These are phyloP conservation scores for Rafetus swinhoei DNA, from an alignment of 2,113 vertebrate genomes.

Conservation along the genomic window DNA sequence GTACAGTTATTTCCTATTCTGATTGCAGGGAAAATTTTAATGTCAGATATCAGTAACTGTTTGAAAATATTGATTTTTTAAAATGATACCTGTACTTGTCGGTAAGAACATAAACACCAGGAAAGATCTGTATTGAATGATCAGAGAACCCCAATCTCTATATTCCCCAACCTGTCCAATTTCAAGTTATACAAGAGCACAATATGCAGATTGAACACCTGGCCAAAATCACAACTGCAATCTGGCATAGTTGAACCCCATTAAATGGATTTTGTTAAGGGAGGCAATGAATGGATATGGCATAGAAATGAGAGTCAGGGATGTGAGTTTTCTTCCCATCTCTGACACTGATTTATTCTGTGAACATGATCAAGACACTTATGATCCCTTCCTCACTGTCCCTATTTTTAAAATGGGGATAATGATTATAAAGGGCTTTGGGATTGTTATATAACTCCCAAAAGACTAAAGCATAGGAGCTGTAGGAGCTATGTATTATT, in stretches of 20 bases:
- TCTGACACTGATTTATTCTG: neutral
- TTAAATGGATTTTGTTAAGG: neutral
- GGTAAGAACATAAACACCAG: neutral
- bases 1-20: neutral
- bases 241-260: accelerated
- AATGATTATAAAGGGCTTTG: conserved; percentile 30
- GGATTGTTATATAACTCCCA: neutral
- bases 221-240: neutral
- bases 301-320: neutral
- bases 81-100: neutral
- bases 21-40: neutral
- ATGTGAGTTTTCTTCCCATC: neutral
- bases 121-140: neutral
- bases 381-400: neutral
- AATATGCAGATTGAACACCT: neutral
- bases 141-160: neutral
- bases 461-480: neutral
- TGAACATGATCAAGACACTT: conserved; percentile 5
- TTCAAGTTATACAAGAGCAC: conserved; percentile 13
- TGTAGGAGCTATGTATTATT: neutral
- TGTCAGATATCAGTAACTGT: neutral
- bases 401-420: neutral
- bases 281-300: neutral
- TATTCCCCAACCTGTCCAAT: neutral
- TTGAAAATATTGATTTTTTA: neutral